Evolutionary conservation across 2,888 invertebrate genomes (phyloP), one percentile per base, ranked within the genome.

Genomic region (Monopis laevigella): DNA sequence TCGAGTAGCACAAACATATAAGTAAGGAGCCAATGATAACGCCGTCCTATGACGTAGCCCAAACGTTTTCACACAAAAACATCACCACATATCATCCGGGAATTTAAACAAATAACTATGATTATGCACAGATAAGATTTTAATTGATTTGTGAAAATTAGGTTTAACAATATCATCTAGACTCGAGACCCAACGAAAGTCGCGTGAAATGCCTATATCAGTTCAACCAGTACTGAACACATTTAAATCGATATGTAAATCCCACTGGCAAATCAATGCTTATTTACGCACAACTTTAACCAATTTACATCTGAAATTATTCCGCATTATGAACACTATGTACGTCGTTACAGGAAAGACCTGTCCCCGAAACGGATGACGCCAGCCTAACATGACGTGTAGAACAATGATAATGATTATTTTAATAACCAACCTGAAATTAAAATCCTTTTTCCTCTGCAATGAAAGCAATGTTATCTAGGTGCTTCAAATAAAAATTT

Each of bases 1-100:
- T 63, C 65, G 67, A 56, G 65, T 66, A 67, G 67, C 77, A 69
- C 72, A 73, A 72, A 73, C 71, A 78, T 80, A 69, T 78, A 78
- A n/a, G n/a, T n/a, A n/a, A 77, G 73, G 65, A 59, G 63, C 58
- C 59, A 56, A 59, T 53, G 80, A 78, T 80, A 74, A 78, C 75
- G 58, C 54, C 73, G 73, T 75, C 71, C 74, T 65, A 65, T 74
- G 73, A 70, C 69, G 71, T 69, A 57, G 28, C 19, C 56, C 56
- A 65, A 65, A 66, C 60, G 62, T 67, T 66, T 70, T 71, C 70
- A 70, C 64, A 68, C 58, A 62, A 69, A 67, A 63, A 64, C 62
- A 67, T 62, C 62, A 58, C 53, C 27, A 53, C 66, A 72, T 71
- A 71, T 62, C 57, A 52, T 53, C 51, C 12, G 10, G 13, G 48